phyloP scores from a whole-genome alignment of 2,797 vertebrate species.

The Rhabdophis nuchalis region DNA sequence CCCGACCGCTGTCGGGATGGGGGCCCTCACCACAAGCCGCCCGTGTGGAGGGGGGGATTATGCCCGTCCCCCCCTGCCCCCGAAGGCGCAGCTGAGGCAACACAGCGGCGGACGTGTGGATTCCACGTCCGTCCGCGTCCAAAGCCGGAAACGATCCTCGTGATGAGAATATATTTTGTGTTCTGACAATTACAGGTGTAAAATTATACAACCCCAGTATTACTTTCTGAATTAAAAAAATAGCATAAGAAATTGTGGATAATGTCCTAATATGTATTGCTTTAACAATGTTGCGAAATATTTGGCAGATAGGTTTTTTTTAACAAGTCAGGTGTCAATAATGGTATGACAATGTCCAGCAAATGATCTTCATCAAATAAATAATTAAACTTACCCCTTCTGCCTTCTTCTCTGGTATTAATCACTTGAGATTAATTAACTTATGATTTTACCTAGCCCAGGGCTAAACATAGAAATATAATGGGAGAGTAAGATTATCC shows the following conservation, averaged over 20 bases:
- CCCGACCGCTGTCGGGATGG: too few relatives aligned
- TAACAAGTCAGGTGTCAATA: background rate
- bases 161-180: background rate
- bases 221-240: background rate
- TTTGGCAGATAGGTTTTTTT: background rate
- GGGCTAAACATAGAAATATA: background rate
- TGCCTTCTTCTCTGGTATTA: background rate
- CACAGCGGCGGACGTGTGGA: too few relatives aligned
- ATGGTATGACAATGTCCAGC: background rate
- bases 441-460: background rate
- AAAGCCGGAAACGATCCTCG: too few relatives aligned
- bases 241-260: background rate
- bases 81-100: too few relatives aligned
- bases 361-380: background rate
- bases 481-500: background rate
- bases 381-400: background rate
- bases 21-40: too few relatives aligned
- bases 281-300: background rate
- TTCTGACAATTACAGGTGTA: background rate
- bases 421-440: background rate
- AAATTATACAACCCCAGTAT: background rate
- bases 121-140: too few relatives aligned
- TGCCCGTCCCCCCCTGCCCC: too few relatives aligned
- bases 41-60: too few relatives aligned
- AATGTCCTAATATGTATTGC: background rate